Evolutionary conservation across 2,113 vertebrate species (phyloP).

Genomic region (Muntiacus muntjak): DNA sequence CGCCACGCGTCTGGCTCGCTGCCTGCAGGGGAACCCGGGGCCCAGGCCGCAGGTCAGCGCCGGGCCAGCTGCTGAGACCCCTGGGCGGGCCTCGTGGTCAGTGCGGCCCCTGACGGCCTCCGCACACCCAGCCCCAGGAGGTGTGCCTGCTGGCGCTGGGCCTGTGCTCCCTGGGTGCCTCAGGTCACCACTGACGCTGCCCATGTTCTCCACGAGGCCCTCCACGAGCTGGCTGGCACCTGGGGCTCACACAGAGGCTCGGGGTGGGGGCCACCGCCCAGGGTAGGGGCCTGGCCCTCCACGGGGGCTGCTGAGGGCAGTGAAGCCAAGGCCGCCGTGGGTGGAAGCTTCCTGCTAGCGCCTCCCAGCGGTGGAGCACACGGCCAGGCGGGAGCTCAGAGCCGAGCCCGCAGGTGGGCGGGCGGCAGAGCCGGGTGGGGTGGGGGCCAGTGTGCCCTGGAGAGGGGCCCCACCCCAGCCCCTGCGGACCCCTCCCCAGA

Average conservation of each 20-base stretch:
- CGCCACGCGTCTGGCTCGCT: slow-evolving; percentile 90
- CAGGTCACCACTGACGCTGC: slow-evolving; percentile 87
- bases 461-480: neutral
- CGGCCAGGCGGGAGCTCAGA: rapidly evolving
- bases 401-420: rapidly evolving
- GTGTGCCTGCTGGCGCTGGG: neutral
- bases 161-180: neutral
- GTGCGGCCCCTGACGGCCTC: neutral
- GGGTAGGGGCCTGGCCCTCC: too few species aligned
- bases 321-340: neutral
- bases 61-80: rapidly evolving
- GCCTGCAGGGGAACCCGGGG: slow-evolving; percentile 76
- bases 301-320: neutral
- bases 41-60: neutral
- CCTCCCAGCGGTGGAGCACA: too few species aligned
- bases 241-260: slow-evolving; percentile 96
- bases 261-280: neutral
- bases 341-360: neutral
- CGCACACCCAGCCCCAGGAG: neutral
- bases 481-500: neutral
- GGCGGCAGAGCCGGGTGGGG: neutral
- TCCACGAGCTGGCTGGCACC: slow-evolving; percentile 87
- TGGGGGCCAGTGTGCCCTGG: rapidly evolving
- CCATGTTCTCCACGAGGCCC: slow-evolving; percentile 94
- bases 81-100: neutral